Conservation (phyloP, 2,888 invertebrate genomes). For the Eueremaeus valkanovi region DNA sequence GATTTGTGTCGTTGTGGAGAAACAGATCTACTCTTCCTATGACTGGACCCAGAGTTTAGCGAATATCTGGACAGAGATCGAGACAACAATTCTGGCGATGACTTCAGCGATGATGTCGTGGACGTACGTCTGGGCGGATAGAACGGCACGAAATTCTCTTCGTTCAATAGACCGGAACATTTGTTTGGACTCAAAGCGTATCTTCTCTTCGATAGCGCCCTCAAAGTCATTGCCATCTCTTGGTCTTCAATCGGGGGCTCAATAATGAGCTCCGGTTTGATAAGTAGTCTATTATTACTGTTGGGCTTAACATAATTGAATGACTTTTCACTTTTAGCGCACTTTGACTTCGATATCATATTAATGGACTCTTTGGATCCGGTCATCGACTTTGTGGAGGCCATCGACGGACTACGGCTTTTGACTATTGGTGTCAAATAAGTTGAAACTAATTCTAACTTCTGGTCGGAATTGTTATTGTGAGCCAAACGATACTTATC, state of each 20-base stretch:
- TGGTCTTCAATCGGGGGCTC: background rate
- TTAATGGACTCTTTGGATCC: background rate
- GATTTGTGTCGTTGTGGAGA: slow-evolving; percentile 3
- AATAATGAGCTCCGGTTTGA: background rate
- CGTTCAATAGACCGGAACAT: background rate
- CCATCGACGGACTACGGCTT: background rate
- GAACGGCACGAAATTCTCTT: background rate
- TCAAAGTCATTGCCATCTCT: background rate
- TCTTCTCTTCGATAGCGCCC: background rate
- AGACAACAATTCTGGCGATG: background rate
- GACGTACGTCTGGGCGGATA: background rate
- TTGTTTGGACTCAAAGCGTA: background rate
- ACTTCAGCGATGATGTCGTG: background rate
- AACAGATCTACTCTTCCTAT: background rate
- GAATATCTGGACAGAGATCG: background rate
- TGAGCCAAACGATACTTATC: background rate
- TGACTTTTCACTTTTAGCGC: no score
- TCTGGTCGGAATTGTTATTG: background rate
- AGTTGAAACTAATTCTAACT: background rate
- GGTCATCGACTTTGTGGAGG: background rate
- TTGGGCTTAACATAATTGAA: background rate
- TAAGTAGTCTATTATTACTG: background rate
- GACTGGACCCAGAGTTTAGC: background rate
- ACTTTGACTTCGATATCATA: no score
- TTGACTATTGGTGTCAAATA: background rate